Percentiles rank a stretch among this genome's conserved stretches.
phyloP scores from a whole-genome alignment of 2,797 vertebrate genomes.

The Limnodromus scolopaceus region DNA sequence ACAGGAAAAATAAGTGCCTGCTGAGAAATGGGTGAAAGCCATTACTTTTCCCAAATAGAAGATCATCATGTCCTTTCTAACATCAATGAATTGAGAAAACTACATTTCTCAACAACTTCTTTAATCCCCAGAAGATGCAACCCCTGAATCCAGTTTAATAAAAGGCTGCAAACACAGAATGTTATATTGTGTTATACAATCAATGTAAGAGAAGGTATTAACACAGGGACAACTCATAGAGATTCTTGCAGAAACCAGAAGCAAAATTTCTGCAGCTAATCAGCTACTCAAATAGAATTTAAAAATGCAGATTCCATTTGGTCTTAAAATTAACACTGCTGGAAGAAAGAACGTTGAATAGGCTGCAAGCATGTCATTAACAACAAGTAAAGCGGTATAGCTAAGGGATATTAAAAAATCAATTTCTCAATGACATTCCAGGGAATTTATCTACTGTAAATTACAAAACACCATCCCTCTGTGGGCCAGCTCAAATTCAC shows the following conservation, averaged over 20 bases:
- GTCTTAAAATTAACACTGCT: constrained; percentile 21
- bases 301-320: constrained; percentile 7
- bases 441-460: constrained; percentile 11
- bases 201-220: neutral
- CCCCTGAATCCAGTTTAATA: constrained; percentile 18
- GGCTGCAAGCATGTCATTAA: constrained; percentile 3
- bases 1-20: neutral
- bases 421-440: constrained; percentile 3
- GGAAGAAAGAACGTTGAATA: constrained; percentile 13
- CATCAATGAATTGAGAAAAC: neutral
- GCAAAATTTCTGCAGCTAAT: constrained; percentile 10
- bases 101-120: neutral
- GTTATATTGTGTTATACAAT: neutral
- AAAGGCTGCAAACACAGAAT: constrained; percentile 29
- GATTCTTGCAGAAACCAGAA: neutral
- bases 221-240: neutral
- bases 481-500: neutral
- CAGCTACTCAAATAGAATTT: constrained; percentile 22
- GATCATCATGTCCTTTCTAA: neutral
- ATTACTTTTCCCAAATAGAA: neutral
- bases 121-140: neutral
- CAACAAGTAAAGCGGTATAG: neutral
- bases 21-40: neutral
- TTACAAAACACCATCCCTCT: neutral
- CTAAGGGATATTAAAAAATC: neutral